Evolutionary conservation across 2,888 invertebrate species (phyloP).

Genomic region (Heteromyza rotundicornis): DNA sequence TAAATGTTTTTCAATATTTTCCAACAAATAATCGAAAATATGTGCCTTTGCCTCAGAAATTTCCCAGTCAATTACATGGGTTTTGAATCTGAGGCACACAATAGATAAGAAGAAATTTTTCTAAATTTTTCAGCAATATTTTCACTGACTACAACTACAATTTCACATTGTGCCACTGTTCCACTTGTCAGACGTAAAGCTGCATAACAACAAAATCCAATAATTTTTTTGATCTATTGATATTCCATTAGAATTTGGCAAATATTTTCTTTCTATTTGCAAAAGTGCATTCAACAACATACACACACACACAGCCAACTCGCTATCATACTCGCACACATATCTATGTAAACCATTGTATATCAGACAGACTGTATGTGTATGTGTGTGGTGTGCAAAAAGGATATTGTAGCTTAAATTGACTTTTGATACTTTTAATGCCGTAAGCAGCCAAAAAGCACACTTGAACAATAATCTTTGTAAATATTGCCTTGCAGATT

Average conservation of each 20-base stretch:
- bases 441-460: constrained; percentile 11
- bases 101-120: no score
- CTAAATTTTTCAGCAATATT: no score
- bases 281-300: constrained; percentile 3
- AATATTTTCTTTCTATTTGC: constrained; percentile 19
- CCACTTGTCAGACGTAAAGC: no score
- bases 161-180: no score
- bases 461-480: constrained; percentile 5
- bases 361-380: background rate
- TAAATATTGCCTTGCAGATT: constrained; percentile 10
- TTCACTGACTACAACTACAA: no score
- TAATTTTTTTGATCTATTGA: constrained; percentile 9
- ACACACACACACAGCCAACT: background rate
- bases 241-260: constrained; percentile 15
- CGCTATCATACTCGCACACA: no score
- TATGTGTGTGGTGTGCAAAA: background rate
- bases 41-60: no score
- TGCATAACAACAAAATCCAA: background rate
- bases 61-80: no score
- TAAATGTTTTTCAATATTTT: no score
- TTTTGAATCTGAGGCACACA: no score
- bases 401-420: background rate
- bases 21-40: no score
- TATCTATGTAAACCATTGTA: background rate
- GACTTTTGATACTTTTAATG: constrained; percentile 13